These are phyloP conservation scores for Psittacara wagleri DNA, from an alignment of 2,113 vertebrate species.

Conservation along the genomic window DNA sequence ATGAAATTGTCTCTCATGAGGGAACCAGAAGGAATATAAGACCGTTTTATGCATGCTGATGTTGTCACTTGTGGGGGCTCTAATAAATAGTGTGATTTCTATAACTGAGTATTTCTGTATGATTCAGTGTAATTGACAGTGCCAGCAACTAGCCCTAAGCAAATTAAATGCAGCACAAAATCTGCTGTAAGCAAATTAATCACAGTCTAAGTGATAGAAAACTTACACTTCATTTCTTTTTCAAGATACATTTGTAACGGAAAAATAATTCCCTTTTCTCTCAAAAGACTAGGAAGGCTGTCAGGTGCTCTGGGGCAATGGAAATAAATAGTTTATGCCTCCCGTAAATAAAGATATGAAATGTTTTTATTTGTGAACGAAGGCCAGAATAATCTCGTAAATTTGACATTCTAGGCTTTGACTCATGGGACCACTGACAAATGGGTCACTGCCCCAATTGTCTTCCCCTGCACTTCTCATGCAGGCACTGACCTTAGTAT, in stretches of 20 bases:
- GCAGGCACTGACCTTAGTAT: background rate
- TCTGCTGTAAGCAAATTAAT: slow-evolving; percentile 57
- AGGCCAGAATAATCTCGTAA: background rate
- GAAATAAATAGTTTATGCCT: slow-evolving; percentile 42
- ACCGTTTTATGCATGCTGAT: background rate
- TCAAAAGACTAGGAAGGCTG: slow-evolving; percentile 16
- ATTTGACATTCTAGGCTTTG: slow-evolving; percentile 1
- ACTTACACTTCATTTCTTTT: slow-evolving; percentile 44
- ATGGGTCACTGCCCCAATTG: background rate
- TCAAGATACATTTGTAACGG: slow-evolving; percentile 1
- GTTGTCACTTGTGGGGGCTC: background rate
- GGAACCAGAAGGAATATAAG: background rate
- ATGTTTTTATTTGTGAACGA: slow-evolving; percentile 17
- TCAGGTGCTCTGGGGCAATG: background rate
- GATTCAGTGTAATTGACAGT: slow-evolving; percentile 46
- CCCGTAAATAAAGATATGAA: slow-evolving; percentile 36
- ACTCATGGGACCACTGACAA: background rate
- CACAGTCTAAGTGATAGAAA: slow-evolving; percentile 53
- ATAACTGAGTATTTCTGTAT: slow-evolving; percentile 30
- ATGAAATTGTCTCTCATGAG: background rate
- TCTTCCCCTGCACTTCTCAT: background rate
- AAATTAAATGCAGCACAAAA: slow-evolving; percentile 48
- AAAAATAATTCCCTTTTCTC: slow-evolving; percentile 50
- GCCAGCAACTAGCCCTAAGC: slow-evolving; percentile 54
- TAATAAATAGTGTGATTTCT: slow-evolving; percentile 34